Percentiles rank a stretch among this genome's conserved stretches.
Evolutionary conservation across 2,888 invertebrate genomes (phyloP).

Genomic region (Sussaba pulchella): DNA sequence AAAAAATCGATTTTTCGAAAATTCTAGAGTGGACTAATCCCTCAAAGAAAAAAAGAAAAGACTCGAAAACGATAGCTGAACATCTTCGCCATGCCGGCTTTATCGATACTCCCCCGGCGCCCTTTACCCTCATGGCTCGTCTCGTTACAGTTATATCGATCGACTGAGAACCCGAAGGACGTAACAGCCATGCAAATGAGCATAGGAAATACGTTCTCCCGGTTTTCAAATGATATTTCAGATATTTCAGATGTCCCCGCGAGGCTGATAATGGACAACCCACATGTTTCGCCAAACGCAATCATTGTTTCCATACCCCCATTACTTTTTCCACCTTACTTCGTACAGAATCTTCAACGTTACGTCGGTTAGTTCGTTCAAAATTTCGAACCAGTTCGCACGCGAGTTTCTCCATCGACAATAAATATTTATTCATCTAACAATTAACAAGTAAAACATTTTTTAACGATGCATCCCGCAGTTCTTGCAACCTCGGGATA

Average conservation of each 20-base stretch:
- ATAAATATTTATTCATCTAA: no score
- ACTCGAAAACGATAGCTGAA: no score
- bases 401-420: conserved; percentile 8
- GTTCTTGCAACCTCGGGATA: conserved; percentile 72
- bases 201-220: background rate
- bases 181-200: background rate
- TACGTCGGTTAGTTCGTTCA: no score
- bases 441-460: conserved; percentile 13
- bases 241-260: background rate
- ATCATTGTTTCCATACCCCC: conserved; percentile 52
- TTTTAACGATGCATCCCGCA: conserved; percentile 71
- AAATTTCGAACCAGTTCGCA: conserved; percentile 18
- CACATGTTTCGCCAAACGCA: conserved; percentile 48
- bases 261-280: conserved; percentile 23
- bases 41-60: no score
- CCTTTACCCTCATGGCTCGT: conserved; percentile 69
- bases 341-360: no score
- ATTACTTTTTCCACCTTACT: conserved; percentile 21
- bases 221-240: background rate
- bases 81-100: background rate
- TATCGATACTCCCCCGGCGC: background rate
- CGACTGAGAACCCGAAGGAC: background rate
- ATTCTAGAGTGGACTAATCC: no score
- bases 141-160: conserved; percentile 64
- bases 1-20: no score